Percentiles rank a stretch among this genome's conserved stretches.
phyloP scores from a whole-genome alignment of 2,888 invertebrate genomes.

The Crioceris asparagi region DNA sequence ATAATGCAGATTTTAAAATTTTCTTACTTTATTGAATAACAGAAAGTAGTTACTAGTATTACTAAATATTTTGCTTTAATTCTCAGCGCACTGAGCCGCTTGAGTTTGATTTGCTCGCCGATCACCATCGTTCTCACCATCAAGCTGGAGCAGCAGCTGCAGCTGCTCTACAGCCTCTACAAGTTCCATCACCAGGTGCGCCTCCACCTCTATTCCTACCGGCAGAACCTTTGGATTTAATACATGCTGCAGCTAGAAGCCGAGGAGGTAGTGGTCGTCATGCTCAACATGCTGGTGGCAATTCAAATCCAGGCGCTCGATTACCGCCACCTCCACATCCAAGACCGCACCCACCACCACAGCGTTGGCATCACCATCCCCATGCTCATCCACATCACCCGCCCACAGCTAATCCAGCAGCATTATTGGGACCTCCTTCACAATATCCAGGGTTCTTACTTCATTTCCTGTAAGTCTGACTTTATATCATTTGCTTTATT shows the following conservation, averaged over 20 bases:
- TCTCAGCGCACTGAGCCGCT: constrained; percentile 33
- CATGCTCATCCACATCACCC: constrained; percentile 34
- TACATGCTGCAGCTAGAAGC: constrained; percentile 26
- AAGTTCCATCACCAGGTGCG: constrained; percentile 39
- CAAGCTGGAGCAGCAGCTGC: too few relatives aligned
- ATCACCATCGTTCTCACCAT: constrained; percentile 35
- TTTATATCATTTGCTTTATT: neutral
- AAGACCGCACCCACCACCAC: neutral
- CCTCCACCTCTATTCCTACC: too few relatives aligned
- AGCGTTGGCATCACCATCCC: constrained; percentile 3
- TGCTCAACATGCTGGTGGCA: too few relatives aligned
- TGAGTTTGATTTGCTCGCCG: constrained; percentile 34
- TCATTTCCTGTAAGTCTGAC: constrained; percentile 59
- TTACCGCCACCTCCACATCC: neutral
- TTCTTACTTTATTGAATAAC: too few relatives aligned
- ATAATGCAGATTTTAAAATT: too few relatives aligned
- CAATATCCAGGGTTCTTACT: constrained; percentile 70
- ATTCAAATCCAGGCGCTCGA: too few relatives aligned
- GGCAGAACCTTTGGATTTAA: constrained; percentile 41
- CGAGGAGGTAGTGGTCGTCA: neutral
- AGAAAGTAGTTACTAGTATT: too few relatives aligned
- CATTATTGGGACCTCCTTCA: too few relatives aligned
- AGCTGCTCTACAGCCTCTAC: constrained; percentile 37
- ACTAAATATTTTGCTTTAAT: too few relatives aligned
- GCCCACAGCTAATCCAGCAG: neutral